Base-by-base conservation (phyloP, 2,888 invertebrate species). In the Aporophyla nigra region DNA sequence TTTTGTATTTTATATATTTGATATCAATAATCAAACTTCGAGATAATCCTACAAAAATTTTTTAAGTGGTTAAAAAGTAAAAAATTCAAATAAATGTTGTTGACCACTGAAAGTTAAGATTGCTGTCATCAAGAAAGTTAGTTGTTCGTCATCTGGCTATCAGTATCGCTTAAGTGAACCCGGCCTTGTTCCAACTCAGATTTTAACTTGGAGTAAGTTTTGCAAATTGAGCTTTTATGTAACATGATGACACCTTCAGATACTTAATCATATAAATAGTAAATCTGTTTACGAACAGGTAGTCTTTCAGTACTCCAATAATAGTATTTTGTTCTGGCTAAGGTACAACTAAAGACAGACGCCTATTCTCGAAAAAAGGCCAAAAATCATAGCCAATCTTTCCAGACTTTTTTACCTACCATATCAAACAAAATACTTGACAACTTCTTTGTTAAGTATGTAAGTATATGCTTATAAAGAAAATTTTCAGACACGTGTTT, bases 81-180 rank as follows among this genome's bases (percentile, higher is more conserved):
- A n/a, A n/a, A n/a, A n/a, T n/a, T n/a, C n/a, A n/a, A n/a, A n/a
- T n/a, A 90, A 92, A 91, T 85, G 92, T 93, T 93, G 76, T 71
- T 40, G 40, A 87, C 86, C 85, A 58, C 91, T 90, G 84, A 51
- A 77, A 70, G 78, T 79, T 84, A 78, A 91, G 90, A 94, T 94
- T 91, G 91, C 93, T 92, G 93, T 93, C 94, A 93, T 93, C 92
- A 91, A 86, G 88, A 89, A 90, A 89, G 87, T 89, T 84, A 87
- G 89, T 88, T 90, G 91, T 89, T 89, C 90, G 86, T 90, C 91
- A 91, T 92, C 89, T 86, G 86, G 88, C 84, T 85, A 86, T 87
- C 88, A 83, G 82, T 80, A 75, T 83, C 77, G 89, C 84, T 81
- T 78, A 85, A 82, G 77, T 69, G 43, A 66, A 59, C 65, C 59